These are phyloP conservation scores for Ditula angustiorana DNA, from an alignment of 2,888 invertebrate genomes.

Conservation along the genomic window DNA sequence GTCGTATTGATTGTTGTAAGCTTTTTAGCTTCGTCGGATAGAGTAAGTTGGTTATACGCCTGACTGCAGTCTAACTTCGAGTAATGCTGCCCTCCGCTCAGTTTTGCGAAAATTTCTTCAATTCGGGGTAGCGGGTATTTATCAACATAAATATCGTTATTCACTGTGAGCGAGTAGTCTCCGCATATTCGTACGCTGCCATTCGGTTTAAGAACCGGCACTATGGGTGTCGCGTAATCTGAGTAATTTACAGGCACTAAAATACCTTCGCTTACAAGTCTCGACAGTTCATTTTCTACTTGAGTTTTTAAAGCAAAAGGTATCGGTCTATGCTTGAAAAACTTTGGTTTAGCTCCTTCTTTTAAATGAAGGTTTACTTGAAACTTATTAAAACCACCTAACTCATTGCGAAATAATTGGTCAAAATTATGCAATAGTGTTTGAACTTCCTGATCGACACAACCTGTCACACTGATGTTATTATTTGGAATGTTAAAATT, in stretches of 20 bases:
- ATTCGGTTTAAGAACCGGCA: background rate
- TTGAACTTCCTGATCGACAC: background rate
- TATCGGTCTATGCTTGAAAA: background rate
- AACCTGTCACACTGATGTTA: background rate
- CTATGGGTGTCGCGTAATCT: background rate
- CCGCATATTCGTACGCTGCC: background rate
- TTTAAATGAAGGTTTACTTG: background rate
- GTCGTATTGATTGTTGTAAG: constrained; percentile 5
- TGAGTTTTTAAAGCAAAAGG: background rate
- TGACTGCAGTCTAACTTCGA: background rate
- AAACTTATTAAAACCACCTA: background rate
- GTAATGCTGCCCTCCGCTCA: background rate
- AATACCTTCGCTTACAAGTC: background rate
- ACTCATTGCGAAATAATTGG: background rate
- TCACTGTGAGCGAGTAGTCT: background rate
- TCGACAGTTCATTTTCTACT: background rate
- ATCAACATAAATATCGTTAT: constrained; percentile 2
- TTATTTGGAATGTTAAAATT: background rate
- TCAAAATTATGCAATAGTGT: background rate
- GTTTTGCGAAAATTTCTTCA: background rate
- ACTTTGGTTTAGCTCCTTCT: background rate
- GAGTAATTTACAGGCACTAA: background rate
- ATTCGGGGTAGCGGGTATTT: constrained; percentile 1
- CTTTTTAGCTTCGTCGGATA: background rate
- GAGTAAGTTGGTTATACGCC: constrained; percentile 4